phyloP scores from a whole-genome alignment of 1,140 invertebrate species.

The Hyphantria cunea region DNA sequence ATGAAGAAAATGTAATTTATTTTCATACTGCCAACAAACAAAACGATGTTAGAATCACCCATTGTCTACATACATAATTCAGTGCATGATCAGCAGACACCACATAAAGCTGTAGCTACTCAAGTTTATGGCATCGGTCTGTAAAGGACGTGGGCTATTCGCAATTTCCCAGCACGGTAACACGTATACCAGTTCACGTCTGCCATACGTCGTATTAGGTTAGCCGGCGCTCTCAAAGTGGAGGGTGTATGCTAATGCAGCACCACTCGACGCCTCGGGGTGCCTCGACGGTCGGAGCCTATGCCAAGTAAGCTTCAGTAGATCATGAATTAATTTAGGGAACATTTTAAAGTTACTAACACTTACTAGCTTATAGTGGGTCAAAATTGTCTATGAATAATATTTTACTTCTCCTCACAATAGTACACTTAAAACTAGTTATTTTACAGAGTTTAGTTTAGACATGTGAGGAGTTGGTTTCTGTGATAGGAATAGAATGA shows the following conservation, averaged over 20 bases:
- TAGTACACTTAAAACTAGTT: no score
- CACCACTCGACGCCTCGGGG: constrained; percentile 29
- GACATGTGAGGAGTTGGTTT: no score
- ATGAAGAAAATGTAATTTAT: no score
- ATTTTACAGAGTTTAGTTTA: no score
- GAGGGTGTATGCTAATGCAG: constrained; percentile 36
- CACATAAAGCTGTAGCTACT: background rate
- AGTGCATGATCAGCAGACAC: background rate
- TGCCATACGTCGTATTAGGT: constrained; percentile 35
- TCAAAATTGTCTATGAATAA: no score
- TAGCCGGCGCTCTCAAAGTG: constrained; percentile 31
- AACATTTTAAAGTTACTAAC: no score
- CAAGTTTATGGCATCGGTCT: background rate
- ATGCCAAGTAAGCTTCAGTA: background rate
- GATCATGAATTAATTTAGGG: background rate
- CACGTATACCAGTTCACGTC: constrained; percentile 32
- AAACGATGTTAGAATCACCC: no score
- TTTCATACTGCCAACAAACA: no score
- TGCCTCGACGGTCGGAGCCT: constrained; percentile 3
- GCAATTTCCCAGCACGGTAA: constrained; percentile 23
- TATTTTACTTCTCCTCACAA: no score
- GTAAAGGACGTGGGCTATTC: constrained; percentile 3
- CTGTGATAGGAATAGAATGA: no score
- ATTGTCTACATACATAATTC: no score
- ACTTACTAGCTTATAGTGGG: no score